A percentile compares a stretch with the other conserved stretches of the same genome.
Conservation (phyloP, 2,888 invertebrate species). For the Rhopalosiphum nymphaeae region DNA sequence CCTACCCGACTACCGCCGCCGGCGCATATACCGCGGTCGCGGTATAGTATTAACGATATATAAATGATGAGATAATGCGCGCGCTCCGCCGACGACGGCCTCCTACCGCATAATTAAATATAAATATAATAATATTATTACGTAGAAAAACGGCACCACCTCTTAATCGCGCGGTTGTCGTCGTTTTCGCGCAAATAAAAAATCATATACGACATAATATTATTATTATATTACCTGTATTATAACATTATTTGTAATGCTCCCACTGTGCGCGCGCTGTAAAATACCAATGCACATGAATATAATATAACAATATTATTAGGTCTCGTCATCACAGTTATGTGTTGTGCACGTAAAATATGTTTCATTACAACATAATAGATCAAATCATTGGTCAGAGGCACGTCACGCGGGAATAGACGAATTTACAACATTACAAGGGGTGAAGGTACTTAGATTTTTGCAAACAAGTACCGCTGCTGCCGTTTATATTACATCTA, state of each 20-base stretch:
- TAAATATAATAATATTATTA: not conserved
- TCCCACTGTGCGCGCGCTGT: not conserved
- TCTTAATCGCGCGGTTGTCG: not conserved
- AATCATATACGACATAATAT: not conserved
- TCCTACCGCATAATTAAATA: constrained; percentile 6
- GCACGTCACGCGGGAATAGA: too few species aligned
- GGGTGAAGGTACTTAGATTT: too few species aligned
- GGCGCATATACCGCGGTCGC: constrained; percentile 18
- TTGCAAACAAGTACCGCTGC: too few species aligned
- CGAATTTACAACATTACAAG: too few species aligned
- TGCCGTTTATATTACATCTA: too few species aligned
- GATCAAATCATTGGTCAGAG: not conserved
- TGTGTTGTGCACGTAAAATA: not conserved
- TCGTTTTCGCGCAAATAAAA: constrained; percentile 7
- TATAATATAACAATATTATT: not conserved
- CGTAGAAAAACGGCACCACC: not conserved
- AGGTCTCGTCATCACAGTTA: not conserved
- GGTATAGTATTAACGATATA: constrained; percentile 7
- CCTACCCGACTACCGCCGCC: not conserved
- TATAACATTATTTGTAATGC: not conserved
- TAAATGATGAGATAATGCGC: constrained; percentile 1
- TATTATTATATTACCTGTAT: not conserved
- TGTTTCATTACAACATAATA: not conserved
- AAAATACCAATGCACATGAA: not conserved
- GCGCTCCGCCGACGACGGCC: not conserved